Evolutionary conservation across 2,797 vertebrate species (phyloP), one percentile per base, ranked within the genome.

Genomic region (Gorsachius magnificus): DNA sequence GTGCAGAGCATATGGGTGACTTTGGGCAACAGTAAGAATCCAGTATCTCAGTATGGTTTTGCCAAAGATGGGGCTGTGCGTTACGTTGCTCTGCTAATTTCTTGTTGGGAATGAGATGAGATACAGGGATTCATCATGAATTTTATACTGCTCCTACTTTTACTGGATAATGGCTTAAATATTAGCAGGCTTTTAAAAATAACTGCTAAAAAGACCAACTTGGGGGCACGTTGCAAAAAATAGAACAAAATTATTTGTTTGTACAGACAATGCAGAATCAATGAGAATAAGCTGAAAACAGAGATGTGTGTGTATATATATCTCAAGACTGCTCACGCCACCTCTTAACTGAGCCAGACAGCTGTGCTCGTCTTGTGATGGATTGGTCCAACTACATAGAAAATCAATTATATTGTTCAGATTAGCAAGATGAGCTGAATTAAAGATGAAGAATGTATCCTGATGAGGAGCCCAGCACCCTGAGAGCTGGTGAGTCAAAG

Each of bases 321-420:
- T 80, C 81, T 83, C 61, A 70, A 54, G 79, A 57, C 58, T 93
- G 82, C 75, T 88, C 77, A 45, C 0, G 35, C n/a, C 31, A 51
- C 38, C 72, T 72, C 76, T 69, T 75, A 85, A 41, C 69, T 76
- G 92, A 93, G 90, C 82, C 95, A 93, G 79, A 25, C 96, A 95
- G 90, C 96, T 96, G 94, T 86, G 91, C 65, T 88, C 69, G 14
- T 81, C 87, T 72, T 1, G 0, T 87, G 84, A 83, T 83, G 85
- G 84, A 87, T 82, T 72, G 58, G 77, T 72, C 48, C 76, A 74
- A 10, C 48, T 46, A 78, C 60, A 90, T 1, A 85, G 72, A 70
- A 89, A 93, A 96, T 95, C 92, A 94, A 60, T 89, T 61, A 35
- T 9, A 86, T 95, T 95, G 93, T 94, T 96, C 65, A n/a, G 45